Evolutionary conservation across 2,888 invertebrate genomes (phyloP).

Genomic region (Hemicrepidius hirtus): DNA sequence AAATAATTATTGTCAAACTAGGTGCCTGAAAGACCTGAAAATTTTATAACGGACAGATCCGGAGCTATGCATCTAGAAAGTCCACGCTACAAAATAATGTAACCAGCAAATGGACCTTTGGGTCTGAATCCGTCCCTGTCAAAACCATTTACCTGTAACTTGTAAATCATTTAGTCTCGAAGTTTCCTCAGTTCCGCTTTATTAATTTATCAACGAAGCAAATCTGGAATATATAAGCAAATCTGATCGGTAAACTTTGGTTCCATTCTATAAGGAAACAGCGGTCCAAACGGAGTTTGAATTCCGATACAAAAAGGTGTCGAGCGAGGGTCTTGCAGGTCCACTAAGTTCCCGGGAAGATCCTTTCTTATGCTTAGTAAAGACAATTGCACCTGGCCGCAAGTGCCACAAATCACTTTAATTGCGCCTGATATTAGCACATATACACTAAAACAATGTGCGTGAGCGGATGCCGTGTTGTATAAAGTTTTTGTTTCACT

Average conservation of each 20-base stretch:
- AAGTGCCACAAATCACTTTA: slow-evolving; percentile 67
- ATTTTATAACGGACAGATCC: too few relatives aligned
- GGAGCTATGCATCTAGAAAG: too few relatives aligned
- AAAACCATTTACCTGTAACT: not conserved
- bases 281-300: slow-evolving; percentile 48
- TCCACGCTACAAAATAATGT: too few relatives aligned
- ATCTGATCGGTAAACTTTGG: slow-evolving; percentile 61
- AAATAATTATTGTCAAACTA: too few relatives aligned
- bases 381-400: slow-evolving; percentile 66
- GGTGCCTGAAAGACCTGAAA: too few relatives aligned
- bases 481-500: slow-evolving; percentile 45
- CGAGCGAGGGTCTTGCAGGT: slow-evolving; percentile 43
- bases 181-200: slow-evolving; percentile 49
- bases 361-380: slow-evolving; percentile 60
- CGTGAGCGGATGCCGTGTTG: slow-evolving; percentile 27
- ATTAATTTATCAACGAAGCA: slow-evolving; percentile 60
- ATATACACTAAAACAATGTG: slow-evolving; percentile 52
- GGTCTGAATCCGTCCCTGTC: not conserved
- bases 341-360: slow-evolving; percentile 54
- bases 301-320: slow-evolving; percentile 18
- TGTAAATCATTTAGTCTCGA: slow-evolving; percentile 33
- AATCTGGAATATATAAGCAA: slow-evolving; percentile 57
- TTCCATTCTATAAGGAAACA: slow-evolving; percentile 53
- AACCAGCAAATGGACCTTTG: too few relatives aligned
- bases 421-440: slow-evolving; percentile 64